Evolutionary conservation across 2,888 invertebrate genomes (phyloP), one percentile per base, ranked within the genome.

Genomic region (Brachyopa scutellaris): DNA sequence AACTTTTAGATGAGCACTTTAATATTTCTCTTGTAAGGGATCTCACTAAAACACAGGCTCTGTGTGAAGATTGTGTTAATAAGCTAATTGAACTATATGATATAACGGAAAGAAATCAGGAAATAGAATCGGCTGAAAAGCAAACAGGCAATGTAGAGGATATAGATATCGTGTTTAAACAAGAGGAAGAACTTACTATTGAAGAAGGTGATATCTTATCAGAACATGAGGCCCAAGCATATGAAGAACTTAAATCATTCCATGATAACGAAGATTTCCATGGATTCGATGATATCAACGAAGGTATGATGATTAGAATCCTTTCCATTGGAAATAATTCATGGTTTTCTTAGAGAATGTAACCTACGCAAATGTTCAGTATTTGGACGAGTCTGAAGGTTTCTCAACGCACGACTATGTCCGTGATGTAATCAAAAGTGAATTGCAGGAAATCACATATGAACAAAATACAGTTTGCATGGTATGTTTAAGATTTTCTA

Each of bases 41-140:
- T 11, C 4, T 55, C 0, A 42, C 49, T 2, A 9, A 21, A 1
- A 33, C 73, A 2, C 87, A 88, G 55, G 59, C 86, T 1, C 61
- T 89, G 0, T 89, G 89, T 33, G 84, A 85, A 19, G 84, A 86
- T 6, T 89, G 89, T 11, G 84, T 89, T 0, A 87, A 87, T 57
- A 84, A 84, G n/a, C 76, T 89, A 0, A 88, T 88, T 6, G 86
- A 87, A 1, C 84, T 87, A 1, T 88, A 85, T 21, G 90, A 90
- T 73, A 82, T 88, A 15, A 86, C 86, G 15, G 87, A 89, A 47
- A 67, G 85, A 47, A 55, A 84, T 45, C 84, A 86, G 13, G 78
- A 87, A 21, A n/a, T 11, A 15, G n/a, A 26, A 23, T 19, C 11
- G 1, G 6, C 17, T 40, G 11, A 21, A 9, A 40, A 29, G 5